Conservation (phyloP, 2,797 vertebrate species). For the Squalus acanthias region DNA sequence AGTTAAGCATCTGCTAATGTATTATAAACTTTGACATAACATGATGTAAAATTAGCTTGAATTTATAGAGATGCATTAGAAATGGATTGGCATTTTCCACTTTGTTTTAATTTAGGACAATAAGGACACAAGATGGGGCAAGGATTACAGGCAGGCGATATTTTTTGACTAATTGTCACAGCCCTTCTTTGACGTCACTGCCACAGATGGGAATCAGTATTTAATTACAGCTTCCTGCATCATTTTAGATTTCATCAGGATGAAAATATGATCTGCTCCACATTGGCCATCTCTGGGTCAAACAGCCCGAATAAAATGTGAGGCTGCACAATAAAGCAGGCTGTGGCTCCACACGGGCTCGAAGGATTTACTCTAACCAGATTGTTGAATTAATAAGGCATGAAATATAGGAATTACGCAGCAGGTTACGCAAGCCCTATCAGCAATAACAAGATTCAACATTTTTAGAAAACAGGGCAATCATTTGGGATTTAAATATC, state of each 20-base stretch:
- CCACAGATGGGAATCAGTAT: not conserved
- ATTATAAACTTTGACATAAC: not conserved
- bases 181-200: not conserved
- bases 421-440: not conserved
- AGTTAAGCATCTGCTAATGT: not conserved
- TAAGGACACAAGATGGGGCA: not conserved
- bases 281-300: not conserved
- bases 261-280: not conserved
- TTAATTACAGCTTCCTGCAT: not conserved
- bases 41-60: too few relatives aligned
- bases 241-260: not conserved
- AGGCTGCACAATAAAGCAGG: not conserved
- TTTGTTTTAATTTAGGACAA: not conserved
- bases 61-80: not conserved
- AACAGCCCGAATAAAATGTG: not conserved
- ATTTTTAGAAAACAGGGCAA: not conserved
- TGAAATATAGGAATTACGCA: not conserved
- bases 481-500: conserved; percentile 22
- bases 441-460: conserved; percentile 6
- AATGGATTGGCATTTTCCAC: not conserved
- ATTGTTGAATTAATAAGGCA: conserved; percentile 20
- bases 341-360: not conserved
- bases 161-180: not conserved
- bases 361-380: not conserved
- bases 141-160: not conserved